These are phyloP conservation scores for Grallaria varia DNA, from an alignment of 2,113 vertebrate species.

Conservation along the genomic window DNA sequence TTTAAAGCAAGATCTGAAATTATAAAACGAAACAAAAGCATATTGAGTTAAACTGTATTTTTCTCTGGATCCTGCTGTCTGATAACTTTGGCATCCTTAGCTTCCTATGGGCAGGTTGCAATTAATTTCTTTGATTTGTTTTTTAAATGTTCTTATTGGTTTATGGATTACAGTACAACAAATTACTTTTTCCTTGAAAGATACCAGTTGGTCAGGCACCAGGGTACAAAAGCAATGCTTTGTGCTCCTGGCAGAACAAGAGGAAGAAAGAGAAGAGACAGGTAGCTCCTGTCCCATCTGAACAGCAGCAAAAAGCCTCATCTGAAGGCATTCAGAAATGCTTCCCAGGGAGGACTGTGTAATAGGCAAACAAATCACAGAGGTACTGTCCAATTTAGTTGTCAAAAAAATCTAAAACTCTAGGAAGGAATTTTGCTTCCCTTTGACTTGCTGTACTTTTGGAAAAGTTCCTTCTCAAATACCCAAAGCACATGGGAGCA, in stretches of 20 bases:
- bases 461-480: not conserved
- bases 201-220: not conserved
- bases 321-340: not conserved
- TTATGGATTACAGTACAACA: not conserved
- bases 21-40: not conserved
- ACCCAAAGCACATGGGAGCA: not conserved
- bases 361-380: not conserved
- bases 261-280: not conserved
- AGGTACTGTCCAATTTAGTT: not conserved
- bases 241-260: not conserved
- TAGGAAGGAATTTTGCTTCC: not conserved
- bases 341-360: not conserved
- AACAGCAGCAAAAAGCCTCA: not conserved
- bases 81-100: not conserved
- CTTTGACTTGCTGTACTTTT: not conserved
- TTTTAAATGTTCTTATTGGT: not conserved
- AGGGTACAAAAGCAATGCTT: not conserved
- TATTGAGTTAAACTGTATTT: not conserved
- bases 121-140: not conserved
- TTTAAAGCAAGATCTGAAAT: slow-evolving; percentile 9
- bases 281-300: not conserved
- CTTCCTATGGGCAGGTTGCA: not conserved
- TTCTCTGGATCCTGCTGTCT: not conserved
- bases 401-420: not conserved
- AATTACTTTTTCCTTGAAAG: not conserved